phyloP scores from a whole-genome alignment of 2,113 vertebrate species.

The Bubo bubo region DNA sequence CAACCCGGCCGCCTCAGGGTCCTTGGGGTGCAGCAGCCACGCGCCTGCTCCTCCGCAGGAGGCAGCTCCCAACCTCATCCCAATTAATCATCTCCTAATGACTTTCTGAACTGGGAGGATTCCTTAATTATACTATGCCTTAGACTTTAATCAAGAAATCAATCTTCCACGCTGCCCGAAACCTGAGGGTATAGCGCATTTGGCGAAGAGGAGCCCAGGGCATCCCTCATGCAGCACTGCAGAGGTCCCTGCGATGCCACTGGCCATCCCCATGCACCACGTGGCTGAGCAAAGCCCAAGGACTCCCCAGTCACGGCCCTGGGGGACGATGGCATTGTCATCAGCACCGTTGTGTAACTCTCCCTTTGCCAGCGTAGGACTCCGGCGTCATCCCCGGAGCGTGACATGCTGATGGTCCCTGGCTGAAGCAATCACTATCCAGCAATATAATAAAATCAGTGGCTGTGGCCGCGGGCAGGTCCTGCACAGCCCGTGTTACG shows the following conservation, averaged over 20 bases:
- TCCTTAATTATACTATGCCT: constrained; percentile 57
- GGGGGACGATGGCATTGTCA: rapidly evolving
- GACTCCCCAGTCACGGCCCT: rapidly evolving
- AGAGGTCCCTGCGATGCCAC: not conserved
- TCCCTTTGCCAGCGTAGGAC: rapidly evolving
- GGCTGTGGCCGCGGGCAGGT: not conserved
- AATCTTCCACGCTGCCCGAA: not conserved
- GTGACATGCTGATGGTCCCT: rapidly evolving
- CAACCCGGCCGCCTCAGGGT: not conserved
- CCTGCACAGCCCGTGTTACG: rapidly evolving
- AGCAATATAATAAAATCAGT: rapidly evolving
- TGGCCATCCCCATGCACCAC: rapidly evolving
- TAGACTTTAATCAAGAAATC: constrained; percentile 64
- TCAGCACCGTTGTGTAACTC: not conserved
- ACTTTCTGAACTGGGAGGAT: constrained; percentile 16
- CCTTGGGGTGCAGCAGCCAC: not conserved
- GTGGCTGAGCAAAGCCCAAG: not conserved
- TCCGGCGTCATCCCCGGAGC: rapidly evolving
- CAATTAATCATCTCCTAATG: constrained; percentile 55
- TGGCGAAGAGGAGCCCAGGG: not conserved
- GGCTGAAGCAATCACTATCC: rapidly evolving
- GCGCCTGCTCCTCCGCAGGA: not conserved
- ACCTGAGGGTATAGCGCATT: not conserved
- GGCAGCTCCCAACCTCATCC: not conserved
- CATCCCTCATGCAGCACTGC: rapidly evolving